Evolutionary conservation across 2,113 vertebrate species (phyloP).

Genomic region (Sinocyclocheilus grahami): DNA sequence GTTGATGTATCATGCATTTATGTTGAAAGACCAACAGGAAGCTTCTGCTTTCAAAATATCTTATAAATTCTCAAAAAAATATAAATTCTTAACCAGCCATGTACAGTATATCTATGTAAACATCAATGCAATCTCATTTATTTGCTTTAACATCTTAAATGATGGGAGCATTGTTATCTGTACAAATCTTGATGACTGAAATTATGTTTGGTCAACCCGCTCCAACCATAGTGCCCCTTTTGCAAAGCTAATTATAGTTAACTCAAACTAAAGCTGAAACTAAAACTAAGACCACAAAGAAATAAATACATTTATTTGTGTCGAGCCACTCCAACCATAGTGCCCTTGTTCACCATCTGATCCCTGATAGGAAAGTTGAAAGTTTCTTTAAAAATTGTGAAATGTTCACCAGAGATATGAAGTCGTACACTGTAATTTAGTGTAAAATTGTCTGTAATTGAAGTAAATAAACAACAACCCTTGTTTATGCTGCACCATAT

Average conservation of each 20-base stretch:
- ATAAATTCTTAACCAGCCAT: background rate
- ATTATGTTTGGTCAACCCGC: conserved; percentile 14
- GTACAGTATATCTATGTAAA: background rate
- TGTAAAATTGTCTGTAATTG: background rate
- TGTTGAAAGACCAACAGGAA: background rate
- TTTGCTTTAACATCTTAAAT: background rate
- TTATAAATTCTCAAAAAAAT: background rate
- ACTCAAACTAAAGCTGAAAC: no score
- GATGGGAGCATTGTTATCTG: background rate
- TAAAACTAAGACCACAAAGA: no score
- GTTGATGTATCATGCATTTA: background rate
- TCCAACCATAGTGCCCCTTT: conserved; percentile 8
- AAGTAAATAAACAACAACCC: background rate
- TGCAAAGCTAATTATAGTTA: no score
- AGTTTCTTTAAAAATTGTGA: no score
- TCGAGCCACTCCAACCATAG: no score
- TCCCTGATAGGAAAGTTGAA: no score
- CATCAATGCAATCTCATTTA: background rate
- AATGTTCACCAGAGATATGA: no score
- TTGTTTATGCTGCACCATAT: background rate
- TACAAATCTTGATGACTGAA: background rate
- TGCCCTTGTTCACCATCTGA: no score
- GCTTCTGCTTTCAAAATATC: background rate
- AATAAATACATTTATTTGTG: no score
- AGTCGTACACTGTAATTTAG: no score